Evolutionary conservation across 2,888 invertebrate species (phyloP), one percentile per base, ranked within the genome.

Genomic region (Sphaerophoria rueppellii): DNA sequence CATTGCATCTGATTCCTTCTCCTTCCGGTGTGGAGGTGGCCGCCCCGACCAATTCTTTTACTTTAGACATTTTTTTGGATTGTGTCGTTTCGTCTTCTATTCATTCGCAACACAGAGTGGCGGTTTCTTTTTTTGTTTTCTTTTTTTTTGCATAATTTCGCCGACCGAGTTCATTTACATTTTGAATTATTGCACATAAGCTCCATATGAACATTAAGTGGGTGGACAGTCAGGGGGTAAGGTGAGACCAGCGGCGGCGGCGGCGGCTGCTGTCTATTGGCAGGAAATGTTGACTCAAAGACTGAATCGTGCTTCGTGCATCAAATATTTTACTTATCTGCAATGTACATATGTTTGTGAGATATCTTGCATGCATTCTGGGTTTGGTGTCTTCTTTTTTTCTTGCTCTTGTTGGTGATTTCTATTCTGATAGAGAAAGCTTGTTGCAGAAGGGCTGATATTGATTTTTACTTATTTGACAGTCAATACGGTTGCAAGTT

Each of bases 131-230:
- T 35, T n/a, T 67, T 60, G 74, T 40, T 9, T 57, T 34, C 24
- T 24, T 63, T 34, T 60, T 60, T 60, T 9, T 43, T 16, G 3
- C 55, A 61, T 76, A 65, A 70, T 65, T 81, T 40, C 65, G 57
- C 63, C 61, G 63, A 54, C 37, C 58, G 73, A 85, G 85, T 77
- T 85, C 76, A 76, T 85, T 85, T 85, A 81, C 81, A 85, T 81
- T 82, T 77, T 76, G 81, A 85, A 76, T 76, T 80, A 80, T 83
- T 75, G 72, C 61, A 76, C 61, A 75, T 67, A 83, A 83, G 72
- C 67, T 65, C 32, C 34, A 37, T 58, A 50, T 50, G 69, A 65
- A 40, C 73, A 69, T 60, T 71, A 43, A 65, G 74, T 69, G 74
- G 74, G 78, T 37, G 73, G 74, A 40, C 50, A 6, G 4, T 3